Evolutionary conservation across 1,140 invertebrate genomes (phyloP).

Genomic region (Aphis gossypii): DNA sequence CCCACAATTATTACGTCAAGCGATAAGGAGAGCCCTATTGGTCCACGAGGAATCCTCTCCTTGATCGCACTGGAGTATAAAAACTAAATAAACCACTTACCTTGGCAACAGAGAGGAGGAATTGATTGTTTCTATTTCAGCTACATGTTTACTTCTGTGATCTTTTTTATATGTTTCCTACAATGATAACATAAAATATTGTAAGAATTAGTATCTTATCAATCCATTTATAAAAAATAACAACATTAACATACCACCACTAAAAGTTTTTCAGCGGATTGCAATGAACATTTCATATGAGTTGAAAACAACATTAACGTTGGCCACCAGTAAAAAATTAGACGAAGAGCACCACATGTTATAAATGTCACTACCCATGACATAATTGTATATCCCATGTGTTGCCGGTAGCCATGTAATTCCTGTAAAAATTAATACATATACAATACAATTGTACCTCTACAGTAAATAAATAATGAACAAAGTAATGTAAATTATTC

Average conservation of each 20-base stretch:
- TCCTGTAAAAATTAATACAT: conserved; percentile 65
- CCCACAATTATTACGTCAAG: conserved; percentile 48
- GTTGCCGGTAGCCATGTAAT: conserved; percentile 72
- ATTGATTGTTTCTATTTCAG: conserved; percentile 43
- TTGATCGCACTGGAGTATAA: conserved; percentile 47
- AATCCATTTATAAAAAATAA: background rate
- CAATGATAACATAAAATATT: conserved; percentile 34
- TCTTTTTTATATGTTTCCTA: conserved; percentile 57
- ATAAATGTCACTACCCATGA: conserved; percentile 73
- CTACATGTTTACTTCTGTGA: conserved; percentile 56
- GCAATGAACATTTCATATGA: conserved; percentile 73
- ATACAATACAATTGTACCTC: background rate
- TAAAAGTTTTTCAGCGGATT: conserved; percentile 78
- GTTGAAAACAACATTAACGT: conserved; percentile 79
- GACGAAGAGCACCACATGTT: conserved; percentile 76
- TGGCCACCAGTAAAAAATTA: conserved; percentile 89
- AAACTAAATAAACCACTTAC: conserved; percentile 45
- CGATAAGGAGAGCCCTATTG: conserved; percentile 56
- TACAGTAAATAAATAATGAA: background rate
- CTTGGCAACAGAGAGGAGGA: conserved; percentile 36
- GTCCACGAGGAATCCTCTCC: conserved; percentile 52
- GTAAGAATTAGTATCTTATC: background rate
- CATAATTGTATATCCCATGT: conserved; percentile 66
- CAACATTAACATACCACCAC: conserved; percentile 72
- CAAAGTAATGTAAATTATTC: background rate